Conservation (phyloP, 2,797 vertebrate genomes). For the Phoebastria nigripes region DNA sequence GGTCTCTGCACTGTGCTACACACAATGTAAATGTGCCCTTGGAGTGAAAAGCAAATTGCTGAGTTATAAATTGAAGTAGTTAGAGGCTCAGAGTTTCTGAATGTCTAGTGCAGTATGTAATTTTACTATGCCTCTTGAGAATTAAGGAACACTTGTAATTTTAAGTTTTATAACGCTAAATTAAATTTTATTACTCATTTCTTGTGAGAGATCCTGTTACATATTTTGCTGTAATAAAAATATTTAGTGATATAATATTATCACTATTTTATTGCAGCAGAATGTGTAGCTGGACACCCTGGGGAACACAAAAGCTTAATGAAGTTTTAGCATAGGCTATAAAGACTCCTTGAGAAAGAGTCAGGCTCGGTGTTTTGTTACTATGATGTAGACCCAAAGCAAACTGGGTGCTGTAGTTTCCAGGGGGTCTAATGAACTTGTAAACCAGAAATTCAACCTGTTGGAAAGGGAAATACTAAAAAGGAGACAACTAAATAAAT, state of each 20-base stretch:
- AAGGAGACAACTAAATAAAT: not conserved
- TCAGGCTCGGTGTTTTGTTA: not conserved
- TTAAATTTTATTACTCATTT: not conserved
- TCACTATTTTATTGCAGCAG: not conserved
- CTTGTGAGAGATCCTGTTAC: not conserved
- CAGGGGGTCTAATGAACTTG: not conserved
- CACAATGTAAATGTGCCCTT: not conserved
- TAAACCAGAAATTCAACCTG: not conserved
- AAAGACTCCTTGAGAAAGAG: not conserved
- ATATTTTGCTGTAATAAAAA: not conserved
- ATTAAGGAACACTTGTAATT: not conserved
- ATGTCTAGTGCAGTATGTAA: not conserved
- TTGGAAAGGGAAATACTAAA: not conserved
- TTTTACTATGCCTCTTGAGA: not conserved
- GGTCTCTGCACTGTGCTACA: not conserved
- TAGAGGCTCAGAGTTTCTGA: not conserved
- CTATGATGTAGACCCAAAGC: not conserved
- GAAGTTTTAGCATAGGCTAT: not conserved
- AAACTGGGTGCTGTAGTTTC: not conserved
- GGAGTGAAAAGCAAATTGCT: not conserved
- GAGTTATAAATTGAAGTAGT: not conserved
- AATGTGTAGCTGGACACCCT: not conserved
- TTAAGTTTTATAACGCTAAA: not conserved
- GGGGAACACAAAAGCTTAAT: not conserved
- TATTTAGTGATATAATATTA: not conserved